Base-by-base conservation (phyloP, 2,797 vertebrate genomes). In the Synanceia verrucosa region DNA sequence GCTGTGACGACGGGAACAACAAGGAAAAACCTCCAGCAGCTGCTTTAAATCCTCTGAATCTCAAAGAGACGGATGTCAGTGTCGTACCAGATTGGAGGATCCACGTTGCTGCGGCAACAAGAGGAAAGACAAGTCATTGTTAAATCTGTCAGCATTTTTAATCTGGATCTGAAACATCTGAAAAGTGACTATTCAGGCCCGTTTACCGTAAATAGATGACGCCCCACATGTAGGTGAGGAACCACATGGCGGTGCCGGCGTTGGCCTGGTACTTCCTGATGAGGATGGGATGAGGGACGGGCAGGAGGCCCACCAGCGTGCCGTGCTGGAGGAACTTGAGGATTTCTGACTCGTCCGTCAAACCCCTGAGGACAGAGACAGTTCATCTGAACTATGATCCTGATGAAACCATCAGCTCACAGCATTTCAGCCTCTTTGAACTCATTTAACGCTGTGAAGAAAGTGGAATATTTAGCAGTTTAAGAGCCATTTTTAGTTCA, bases 181-280 rank as follows among this genome's bases (percentile, higher is more conserved):
- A 3, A 31, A 19, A 0, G 48, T 16, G 29, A 2, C 12, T 24
- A 23, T 14, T 24, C 44, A 24, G n/a, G 44, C 11, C 6, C 9
- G 47, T 82, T 93, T 88, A 99, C 98, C 97, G 96, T 78, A 99
- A 66, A 71, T 99, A 99, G 88, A 99, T 95, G 86, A 99, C 95
- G 1, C 98, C 97, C 98, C 98, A 99, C 95, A 98, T 97, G 92
- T 99, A 99, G 3, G 98, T 99, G 36, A 96, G 96, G 90, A 99
- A 98, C 98, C 98, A 99, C 94, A 95, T 95, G 87, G 96, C 95
- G 0, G 98, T 99, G 89, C 97, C 96, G 0, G 96, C 93, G 74
- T 99, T 99, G 26, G 97, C 96, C 86, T 99, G 98, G 93, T 99
- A 99, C 90, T 99, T 99, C 82, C 98, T 95, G 88, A 99, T 99